Percentiles rank a stretch among this genome's conserved stretches.
These are phyloP conservation scores for Abscondita cerata DNA, from an alignment of 2,888 invertebrate species.

Conservation along the genomic window DNA sequence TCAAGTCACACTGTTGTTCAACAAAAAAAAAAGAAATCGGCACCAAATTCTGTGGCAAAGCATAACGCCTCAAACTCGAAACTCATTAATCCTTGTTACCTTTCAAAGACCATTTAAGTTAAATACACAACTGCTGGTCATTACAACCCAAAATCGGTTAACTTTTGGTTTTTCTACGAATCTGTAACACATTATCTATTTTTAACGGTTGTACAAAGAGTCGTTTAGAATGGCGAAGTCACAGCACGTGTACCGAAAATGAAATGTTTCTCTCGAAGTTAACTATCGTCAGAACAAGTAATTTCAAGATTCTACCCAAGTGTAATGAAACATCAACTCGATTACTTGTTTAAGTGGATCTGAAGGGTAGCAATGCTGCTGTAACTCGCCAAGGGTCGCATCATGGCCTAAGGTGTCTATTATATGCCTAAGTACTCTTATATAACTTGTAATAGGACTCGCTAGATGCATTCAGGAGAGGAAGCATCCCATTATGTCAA, in stretches of 20 bases:
- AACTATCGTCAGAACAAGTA: slow-evolving; percentile 21
- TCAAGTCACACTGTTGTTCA: no score
- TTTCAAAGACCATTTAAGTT: slow-evolving; percentile 23
- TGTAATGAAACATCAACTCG: slow-evolving; percentile 32
- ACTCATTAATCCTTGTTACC: slow-evolving; percentile 28
- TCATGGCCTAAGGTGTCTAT: slow-evolving; percentile 45
- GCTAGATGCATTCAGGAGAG: slow-evolving; percentile 30
- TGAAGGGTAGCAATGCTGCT: slow-evolving; percentile 28
- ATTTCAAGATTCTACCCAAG: slow-evolving; percentile 28
- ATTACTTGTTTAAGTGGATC: slow-evolving; percentile 34
- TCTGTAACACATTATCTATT: slow-evolving; percentile 21
- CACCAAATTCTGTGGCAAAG: slow-evolving; percentile 27
- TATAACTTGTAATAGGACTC: slow-evolving; percentile 39
- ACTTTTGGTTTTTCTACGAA: slow-evolving; percentile 26
- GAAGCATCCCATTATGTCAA: slow-evolving; percentile 37
- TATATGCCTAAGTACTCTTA: slow-evolving; percentile 44
- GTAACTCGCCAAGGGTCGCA: slow-evolving; percentile 36
- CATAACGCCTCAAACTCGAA: slow-evolving; percentile 31
- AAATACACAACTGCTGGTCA: slow-evolving; percentile 32
- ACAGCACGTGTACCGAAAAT: slow-evolving; percentile 17
- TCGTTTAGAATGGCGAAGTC: neutral
- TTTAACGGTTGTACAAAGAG: slow-evolving; percentile 6
- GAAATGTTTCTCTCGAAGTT: slow-evolving; percentile 13
- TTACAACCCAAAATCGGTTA: slow-evolving; percentile 37
- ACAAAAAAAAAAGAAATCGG: neutral